A percentile compares a stretch with the other conserved stretches of the same genome.
phyloP scores from a whole-genome alignment of 2,888 invertebrate genomes.

The Catonia carolina region DNA sequence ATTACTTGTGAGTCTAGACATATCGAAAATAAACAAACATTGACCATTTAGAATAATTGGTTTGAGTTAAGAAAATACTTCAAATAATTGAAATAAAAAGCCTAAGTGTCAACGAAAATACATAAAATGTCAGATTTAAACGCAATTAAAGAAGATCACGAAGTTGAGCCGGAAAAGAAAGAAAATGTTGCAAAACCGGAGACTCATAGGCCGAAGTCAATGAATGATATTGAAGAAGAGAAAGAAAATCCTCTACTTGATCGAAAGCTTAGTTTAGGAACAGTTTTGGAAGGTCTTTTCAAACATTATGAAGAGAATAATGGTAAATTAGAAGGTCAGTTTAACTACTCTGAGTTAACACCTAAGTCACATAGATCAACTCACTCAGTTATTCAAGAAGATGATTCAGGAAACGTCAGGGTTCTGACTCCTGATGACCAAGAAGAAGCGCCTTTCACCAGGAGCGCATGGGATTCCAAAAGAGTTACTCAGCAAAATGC shows the following conservation, averaged over 20 bases:
- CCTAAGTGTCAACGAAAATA: no score
- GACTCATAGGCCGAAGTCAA: background rate
- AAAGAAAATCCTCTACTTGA: conserved; percentile 1
- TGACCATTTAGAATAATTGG: no score
- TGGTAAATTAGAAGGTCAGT: conserved; percentile 3
- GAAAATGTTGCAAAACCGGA: no score
- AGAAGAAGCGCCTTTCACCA: background rate
- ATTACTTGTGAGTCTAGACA: no score
- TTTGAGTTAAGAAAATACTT: no score
- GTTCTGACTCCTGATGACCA: no score
- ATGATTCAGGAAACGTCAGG: no score
- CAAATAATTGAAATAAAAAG: no score
- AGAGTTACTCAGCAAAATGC: background rate
- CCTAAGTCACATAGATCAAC: background rate
- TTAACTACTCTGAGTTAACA: conserved; percentile 1
- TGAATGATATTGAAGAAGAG: background rate
- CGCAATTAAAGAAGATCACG: no score
- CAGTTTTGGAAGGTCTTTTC: background rate
- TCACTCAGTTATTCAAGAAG: background rate
- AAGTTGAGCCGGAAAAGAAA: no score
- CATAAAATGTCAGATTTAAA: no score
- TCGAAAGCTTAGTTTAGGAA: background rate
- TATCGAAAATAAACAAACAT: no score
- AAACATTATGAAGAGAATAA: conserved; percentile 8
- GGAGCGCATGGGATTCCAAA: conserved; percentile 2